Conservation (phyloP, 1,140 invertebrate genomes). For the Achatina immaculata region DNA sequence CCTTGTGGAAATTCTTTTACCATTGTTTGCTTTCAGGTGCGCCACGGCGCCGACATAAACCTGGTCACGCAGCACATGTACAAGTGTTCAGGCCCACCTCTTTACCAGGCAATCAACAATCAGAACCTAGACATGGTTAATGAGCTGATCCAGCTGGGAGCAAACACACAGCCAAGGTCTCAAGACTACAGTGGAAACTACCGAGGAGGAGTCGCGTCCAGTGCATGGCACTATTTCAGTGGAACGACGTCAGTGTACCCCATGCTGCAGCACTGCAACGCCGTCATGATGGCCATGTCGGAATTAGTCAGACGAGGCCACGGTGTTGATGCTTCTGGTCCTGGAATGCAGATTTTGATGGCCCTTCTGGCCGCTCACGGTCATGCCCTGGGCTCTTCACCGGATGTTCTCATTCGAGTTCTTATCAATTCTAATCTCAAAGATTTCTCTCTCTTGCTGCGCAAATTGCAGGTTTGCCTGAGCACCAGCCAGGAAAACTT, state of each 20-base stretch:
- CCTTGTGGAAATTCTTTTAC: too few relatives aligned
- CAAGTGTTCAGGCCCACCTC: conserved; percentile 28
- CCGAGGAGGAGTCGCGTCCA: background rate
- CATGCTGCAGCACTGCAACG: conserved; percentile 24
- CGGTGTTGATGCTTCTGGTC: background rate
- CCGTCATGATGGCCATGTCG: conserved; percentile 25
- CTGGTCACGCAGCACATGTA: background rate
- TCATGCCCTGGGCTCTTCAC: background rate
- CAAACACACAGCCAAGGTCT: conserved; percentile 7
- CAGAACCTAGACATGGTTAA: conserved; percentile 25
- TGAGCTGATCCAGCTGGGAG: conserved; percentile 21
- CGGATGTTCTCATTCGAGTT: conserved; percentile 23
- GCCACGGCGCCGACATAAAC: conserved; percentile 31
- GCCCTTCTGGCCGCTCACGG: conserved; percentile 23
- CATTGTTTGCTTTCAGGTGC: conserved; percentile 1
- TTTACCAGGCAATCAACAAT: conserved; percentile 33
- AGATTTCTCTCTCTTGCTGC: conserved; percentile 20
- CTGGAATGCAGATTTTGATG: conserved; percentile 25
- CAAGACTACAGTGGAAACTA: conserved; percentile 9
- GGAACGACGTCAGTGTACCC: background rate
- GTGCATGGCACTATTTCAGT: background rate
- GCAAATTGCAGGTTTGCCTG: conserved; percentile 23
- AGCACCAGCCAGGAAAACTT: conserved; percentile 8
- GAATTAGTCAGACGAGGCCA: conserved; percentile 9
- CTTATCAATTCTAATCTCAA: background rate